Conservation (phyloP, 2,113 vertebrate genomes). For the Phodopus roborovskii region DNA sequence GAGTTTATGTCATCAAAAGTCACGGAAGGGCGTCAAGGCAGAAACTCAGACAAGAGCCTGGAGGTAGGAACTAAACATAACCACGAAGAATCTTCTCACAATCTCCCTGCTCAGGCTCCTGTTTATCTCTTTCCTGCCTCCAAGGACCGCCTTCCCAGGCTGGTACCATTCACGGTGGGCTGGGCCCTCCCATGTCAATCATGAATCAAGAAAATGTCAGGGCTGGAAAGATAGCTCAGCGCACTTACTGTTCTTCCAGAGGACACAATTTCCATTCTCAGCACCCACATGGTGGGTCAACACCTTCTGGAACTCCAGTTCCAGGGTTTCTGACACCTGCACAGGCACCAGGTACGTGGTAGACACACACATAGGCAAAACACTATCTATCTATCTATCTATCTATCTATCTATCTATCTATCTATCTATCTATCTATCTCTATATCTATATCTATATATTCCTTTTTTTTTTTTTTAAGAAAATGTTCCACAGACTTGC, state of each 20-base stretch:
- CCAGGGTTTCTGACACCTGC: background rate
- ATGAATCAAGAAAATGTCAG: background rate
- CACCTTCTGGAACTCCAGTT: background rate
- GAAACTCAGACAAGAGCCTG: background rate
- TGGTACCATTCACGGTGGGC: background rate
- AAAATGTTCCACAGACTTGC: background rate
- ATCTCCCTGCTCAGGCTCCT: background rate
- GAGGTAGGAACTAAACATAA: background rate
- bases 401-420: too few species aligned
- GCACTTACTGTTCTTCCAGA: background rate
- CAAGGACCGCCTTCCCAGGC: background rate
- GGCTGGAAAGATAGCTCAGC: background rate
- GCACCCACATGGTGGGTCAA: background rate
- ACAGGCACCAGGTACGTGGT: background rate
- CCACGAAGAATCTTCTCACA: background rate
- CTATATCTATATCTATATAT: too few species aligned
- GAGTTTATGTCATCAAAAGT: background rate
- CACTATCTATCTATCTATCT: background rate
- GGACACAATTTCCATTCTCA: background rate
- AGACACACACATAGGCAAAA: background rate
- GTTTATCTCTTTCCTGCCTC: background rate
- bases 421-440: too few species aligned
- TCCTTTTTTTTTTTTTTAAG: too few species aligned
- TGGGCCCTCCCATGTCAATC: background rate
- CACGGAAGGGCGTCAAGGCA: background rate